phyloP scores from a whole-genome alignment of 1,140 invertebrate genomes.

The Andricus grossulariae region DNA sequence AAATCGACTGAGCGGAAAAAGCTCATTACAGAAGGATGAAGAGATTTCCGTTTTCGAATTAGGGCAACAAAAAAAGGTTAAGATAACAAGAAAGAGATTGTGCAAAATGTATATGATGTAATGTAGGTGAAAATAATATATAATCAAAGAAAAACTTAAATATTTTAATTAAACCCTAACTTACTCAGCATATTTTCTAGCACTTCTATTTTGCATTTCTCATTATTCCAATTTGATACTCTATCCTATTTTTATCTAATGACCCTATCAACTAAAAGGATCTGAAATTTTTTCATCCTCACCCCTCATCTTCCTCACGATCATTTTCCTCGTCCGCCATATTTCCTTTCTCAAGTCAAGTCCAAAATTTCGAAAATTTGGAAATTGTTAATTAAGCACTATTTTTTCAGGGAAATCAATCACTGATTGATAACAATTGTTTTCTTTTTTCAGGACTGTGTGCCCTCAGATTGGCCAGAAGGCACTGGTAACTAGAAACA shows the following conservation, averaged over 20 bases:
- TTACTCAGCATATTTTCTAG: too few relatives aligned
- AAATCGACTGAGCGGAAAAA: too few relatives aligned
- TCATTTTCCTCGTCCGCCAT: constrained; percentile 60
- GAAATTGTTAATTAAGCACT: too few relatives aligned
- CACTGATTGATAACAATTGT: not conserved
- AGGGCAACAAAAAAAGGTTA: too few relatives aligned
- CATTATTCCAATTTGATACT: too few relatives aligned
- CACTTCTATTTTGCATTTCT: not conserved
- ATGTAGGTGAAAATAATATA: too few relatives aligned
- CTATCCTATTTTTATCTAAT: not conserved
- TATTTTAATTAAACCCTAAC: not conserved
- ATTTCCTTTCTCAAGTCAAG: not conserved
- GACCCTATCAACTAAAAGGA: constrained; percentile 13
- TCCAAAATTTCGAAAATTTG: not conserved
- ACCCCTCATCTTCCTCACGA: constrained; percentile 49
- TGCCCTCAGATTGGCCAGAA: constrained; percentile 45
- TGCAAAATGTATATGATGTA: too few relatives aligned
- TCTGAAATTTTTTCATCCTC: constrained; percentile 58
- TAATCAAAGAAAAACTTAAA: too few relatives aligned
- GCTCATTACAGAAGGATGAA: too few relatives aligned
- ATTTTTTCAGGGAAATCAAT: constrained; percentile 24
- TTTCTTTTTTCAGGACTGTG: constrained; percentile 43
- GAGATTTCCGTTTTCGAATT: too few relatives aligned
- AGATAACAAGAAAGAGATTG: too few relatives aligned
- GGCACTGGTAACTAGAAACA: constrained; percentile 38